Percentiles rank a stretch among this genome's conserved stretches.
These are phyloP conservation scores for Anableps anableps DNA, from an alignment of 2,797 vertebrate genomes.

Conservation along the genomic window DNA sequence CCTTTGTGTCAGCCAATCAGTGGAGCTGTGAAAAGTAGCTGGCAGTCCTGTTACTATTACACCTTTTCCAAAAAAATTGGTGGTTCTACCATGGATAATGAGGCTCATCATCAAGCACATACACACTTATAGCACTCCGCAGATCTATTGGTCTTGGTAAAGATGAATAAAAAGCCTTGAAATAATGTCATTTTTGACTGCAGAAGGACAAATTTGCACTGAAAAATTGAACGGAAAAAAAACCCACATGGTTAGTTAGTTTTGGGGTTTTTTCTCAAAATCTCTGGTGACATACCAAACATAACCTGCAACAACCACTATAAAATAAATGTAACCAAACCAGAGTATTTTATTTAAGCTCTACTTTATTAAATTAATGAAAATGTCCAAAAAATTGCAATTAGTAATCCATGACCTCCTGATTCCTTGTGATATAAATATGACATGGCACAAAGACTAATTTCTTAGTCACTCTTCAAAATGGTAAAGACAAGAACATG, in stretches of 20 bases:
- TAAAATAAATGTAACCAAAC: background rate
- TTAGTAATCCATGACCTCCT: background rate
- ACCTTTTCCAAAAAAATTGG: constrained; percentile 14
- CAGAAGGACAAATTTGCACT: background rate
- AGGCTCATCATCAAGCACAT: constrained; percentile 12
- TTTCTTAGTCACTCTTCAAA: background rate
- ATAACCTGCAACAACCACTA: background rate
- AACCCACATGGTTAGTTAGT: too few relatives aligned
- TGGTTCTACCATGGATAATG: constrained; percentile 36
- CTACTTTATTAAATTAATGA: background rate
- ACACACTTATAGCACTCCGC: background rate
- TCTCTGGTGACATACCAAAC: background rate
- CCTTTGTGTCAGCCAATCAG: constrained; percentile 15
- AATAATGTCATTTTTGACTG: background rate
- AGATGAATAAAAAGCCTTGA: background rate
- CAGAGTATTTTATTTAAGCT: background rate
- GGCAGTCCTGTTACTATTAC: constrained; percentile 20
- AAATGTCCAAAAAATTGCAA: background rate
- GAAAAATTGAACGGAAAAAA: background rate
- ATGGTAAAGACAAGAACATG: background rate
- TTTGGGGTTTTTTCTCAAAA: too few relatives aligned
- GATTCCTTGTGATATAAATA: background rate
- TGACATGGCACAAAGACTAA: background rate
- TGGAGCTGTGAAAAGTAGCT: background rate
- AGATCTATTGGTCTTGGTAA: background rate